Percentiles rank a stretch among this genome's conserved stretches.
These are phyloP conservation scores for Phycodurus eques DNA, from an alignment of 2,113 vertebrate genomes.

Conservation along the genomic window DNA sequence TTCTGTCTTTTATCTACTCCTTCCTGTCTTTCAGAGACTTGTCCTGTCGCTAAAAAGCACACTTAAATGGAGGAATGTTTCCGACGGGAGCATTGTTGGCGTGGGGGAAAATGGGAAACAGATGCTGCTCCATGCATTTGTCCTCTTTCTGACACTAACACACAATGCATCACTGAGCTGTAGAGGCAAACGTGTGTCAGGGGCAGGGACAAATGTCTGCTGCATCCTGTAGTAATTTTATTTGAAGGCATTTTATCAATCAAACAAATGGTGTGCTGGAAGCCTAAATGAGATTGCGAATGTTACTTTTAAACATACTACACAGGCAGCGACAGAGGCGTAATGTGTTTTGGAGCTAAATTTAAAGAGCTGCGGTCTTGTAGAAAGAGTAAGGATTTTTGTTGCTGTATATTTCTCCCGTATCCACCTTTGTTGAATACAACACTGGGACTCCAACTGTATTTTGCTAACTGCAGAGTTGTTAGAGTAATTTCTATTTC, in stretches of 20 bases:
- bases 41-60: constrained; percentile 1
- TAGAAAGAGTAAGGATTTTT: background rate
- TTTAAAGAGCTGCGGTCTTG: background rate
- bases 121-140: constrained; percentile 58
- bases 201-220: constrained; percentile 11
- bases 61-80: constrained; percentile 61
- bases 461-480: too few species aligned
- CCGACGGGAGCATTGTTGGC: constrained; percentile 57
- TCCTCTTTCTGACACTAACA: constrained; percentile 44
- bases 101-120: constrained; percentile 64
- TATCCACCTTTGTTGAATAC: background rate
- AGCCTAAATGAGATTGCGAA: constrained; percentile 30
- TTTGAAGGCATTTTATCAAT: constrained; percentile 48
- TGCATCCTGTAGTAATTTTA: constrained; percentile 36
- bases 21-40: constrained; percentile 47
- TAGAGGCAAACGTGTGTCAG: constrained; percentile 15
- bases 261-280: constrained; percentile 42
- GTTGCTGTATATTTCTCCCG: background rate
- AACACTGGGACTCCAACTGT: background rate
- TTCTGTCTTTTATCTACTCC: constrained; percentile 31
- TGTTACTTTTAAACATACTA: constrained; percentile 1
- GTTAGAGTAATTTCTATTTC: too few species aligned
- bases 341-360: background rate
- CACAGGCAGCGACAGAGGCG: constrained; percentile 15
- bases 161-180: constrained; percentile 27